Evolutionary conservation across 1,140 invertebrate genomes (phyloP).

Genomic region (Hypsibius dujardini): DNA sequence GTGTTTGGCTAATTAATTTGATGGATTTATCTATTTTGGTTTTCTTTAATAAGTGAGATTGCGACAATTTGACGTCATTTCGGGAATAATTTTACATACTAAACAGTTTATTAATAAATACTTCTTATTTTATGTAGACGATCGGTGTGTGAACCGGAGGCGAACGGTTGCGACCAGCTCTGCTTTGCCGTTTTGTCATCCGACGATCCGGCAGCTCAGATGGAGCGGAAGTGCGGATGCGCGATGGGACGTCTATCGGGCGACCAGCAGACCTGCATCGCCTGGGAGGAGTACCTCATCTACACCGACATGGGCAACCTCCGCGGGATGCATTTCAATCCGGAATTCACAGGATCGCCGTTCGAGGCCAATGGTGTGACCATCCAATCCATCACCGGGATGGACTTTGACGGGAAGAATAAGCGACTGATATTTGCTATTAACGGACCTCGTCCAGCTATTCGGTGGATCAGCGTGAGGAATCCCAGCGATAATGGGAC

Average conservation of each 20-base stretch:
- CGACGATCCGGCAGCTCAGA: conserved; percentile 31
- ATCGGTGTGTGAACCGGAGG: conserved; percentile 37
- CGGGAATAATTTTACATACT: no score
- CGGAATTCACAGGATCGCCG: conserved; percentile 55
- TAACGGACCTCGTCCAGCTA: conserved; percentile 46
- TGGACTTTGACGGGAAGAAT: neutral
- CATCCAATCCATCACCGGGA: conserved; percentile 1
- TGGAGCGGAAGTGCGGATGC: conserved; percentile 65
- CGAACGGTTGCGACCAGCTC: conserved; percentile 73
- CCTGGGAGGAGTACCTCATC: conserved; percentile 66
- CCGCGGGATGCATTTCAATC: conserved; percentile 61
- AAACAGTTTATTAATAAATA: no score
- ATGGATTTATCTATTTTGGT: conserved; percentile 9
- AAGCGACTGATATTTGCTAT: neutral
- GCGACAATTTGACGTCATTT: no score
- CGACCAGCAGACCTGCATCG: conserved; percentile 49
- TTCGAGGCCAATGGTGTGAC: conserved; percentile 49
- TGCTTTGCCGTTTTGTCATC: conserved; percentile 70
- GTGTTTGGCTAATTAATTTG: conserved; percentile 15
- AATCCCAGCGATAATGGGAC: conserved; percentile 24
- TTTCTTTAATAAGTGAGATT: no score
- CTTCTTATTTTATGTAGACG: conserved; percentile 25
- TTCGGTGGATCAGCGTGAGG: conserved; percentile 50
- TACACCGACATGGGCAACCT: conserved; percentile 82
- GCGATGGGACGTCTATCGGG: conserved; percentile 56